A percentile compares a stretch with the other conserved stretches of the same genome.
Evolutionary conservation across 2,797 vertebrate species (phyloP).

Genomic region (Balearica regulorum): DNA sequence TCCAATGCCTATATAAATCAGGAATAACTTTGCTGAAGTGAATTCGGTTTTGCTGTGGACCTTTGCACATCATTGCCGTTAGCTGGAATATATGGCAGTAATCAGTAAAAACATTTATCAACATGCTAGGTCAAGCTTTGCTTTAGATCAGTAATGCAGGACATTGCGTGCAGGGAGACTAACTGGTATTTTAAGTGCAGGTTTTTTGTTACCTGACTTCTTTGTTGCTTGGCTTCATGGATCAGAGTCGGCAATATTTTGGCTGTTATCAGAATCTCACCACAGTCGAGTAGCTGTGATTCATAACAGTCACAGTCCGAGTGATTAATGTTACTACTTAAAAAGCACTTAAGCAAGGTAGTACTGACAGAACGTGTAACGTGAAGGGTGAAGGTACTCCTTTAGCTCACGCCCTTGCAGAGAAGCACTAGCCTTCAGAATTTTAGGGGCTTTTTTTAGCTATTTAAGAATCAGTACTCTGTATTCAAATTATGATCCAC

Average conservation of each 20-base stretch:
- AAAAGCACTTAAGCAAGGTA: background rate
- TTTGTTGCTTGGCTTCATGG: background rate
- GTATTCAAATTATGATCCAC: background rate
- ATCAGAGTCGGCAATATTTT: background rate
- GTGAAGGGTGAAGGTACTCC: background rate
- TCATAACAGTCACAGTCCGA: background rate
- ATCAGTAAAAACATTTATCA: background rate
- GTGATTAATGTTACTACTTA: background rate
- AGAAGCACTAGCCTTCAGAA: background rate
- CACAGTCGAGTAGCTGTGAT: slow-evolving; percentile 24
- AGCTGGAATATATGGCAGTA: background rate
- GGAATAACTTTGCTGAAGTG: background rate
- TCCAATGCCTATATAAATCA: background rate
- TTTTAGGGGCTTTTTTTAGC: slow-evolving; percentile 6
- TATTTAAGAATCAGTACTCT: background rate
- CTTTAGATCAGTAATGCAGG: background rate
- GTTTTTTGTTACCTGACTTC: background rate
- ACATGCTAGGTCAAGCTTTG: background rate
- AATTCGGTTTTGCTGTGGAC: background rate
- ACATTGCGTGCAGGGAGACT: background rate
- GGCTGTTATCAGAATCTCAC: background rate
- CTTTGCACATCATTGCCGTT: background rate
- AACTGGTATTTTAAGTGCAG: background rate
- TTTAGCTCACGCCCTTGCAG: background rate
- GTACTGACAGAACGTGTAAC: background rate